Evolutionary conservation across 1,140 invertebrate genomes (phyloP).

Genomic region (Lordiphosa collinella): DNA sequence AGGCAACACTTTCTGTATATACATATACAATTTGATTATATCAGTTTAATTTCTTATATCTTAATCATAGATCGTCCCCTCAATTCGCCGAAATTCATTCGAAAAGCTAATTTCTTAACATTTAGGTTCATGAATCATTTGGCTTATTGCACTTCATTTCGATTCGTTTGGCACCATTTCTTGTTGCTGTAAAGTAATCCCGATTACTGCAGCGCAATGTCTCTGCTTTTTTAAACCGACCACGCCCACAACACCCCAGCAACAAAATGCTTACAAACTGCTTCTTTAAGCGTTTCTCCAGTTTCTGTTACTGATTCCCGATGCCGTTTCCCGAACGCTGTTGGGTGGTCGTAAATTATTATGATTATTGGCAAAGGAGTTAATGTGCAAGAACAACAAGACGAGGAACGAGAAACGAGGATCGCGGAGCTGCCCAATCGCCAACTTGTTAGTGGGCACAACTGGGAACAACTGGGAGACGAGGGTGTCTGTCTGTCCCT

Average conservation of each 20-base stretch:
- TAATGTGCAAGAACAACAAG: slow-evolving; percentile 53
- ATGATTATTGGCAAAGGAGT: slow-evolving; percentile 71
- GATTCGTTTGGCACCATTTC: too few relatives aligned
- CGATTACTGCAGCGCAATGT: slow-evolving; percentile 11
- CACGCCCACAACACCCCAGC: slow-evolving; percentile 1
- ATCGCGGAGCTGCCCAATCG: slow-evolving; percentile 42
- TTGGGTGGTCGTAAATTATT: slow-evolving; percentile 73
- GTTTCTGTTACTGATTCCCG: slow-evolving; percentile 7
- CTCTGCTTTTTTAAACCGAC: slow-evolving; percentile 5
- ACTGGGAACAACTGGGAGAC: background rate
- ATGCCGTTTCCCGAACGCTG: slow-evolving; percentile 17
- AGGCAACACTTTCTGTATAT: too few relatives aligned
- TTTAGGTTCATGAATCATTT: too few relatives aligned
- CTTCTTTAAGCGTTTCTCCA: slow-evolving; percentile 17
- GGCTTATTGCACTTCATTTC: too few relatives aligned
- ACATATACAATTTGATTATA: too few relatives aligned
- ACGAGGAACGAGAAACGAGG: background rate
- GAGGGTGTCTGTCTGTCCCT: background rate
- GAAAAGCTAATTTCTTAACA: too few relatives aligned
- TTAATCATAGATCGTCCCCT: too few relatives aligned
- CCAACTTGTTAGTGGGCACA: slow-evolving; percentile 60
- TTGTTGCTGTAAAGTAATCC: background rate
- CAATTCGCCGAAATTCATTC: too few relatives aligned
- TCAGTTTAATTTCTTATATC: too few relatives aligned
- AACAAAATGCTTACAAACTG: slow-evolving; percentile 62